Conservation (phyloP, 2,888 invertebrate genomes). For the Polymixis flavicincta region DNA sequence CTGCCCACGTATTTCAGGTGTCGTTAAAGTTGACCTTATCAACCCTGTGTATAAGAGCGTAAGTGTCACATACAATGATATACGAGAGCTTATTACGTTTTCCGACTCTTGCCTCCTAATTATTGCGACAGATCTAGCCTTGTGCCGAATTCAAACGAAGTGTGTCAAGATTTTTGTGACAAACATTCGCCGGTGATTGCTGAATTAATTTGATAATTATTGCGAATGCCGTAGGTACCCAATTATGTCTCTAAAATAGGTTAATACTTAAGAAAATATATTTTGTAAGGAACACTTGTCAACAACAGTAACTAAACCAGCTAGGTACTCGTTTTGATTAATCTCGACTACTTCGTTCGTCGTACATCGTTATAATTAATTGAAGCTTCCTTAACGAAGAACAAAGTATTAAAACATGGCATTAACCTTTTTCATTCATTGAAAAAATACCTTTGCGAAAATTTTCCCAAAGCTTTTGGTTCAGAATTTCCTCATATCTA, state of each 20-base stretch:
- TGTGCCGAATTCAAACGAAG: conserved; percentile 37
- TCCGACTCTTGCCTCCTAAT: conserved; percentile 33
- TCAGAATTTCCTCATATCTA: not conserved
- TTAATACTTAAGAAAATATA: conserved; percentile 1
- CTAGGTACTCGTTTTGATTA: not conserved
- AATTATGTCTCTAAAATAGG: conserved; percentile 18
- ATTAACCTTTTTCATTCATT: not conserved
- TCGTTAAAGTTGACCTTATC: conserved; percentile 48
- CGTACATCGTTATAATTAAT: not conserved
- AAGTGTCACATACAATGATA: conserved; percentile 21
- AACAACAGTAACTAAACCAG: not conserved
- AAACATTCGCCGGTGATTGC: conserved; percentile 14
- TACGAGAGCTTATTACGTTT: conserved; percentile 27
- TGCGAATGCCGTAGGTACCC: not conserved
- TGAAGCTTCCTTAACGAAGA: not conserved
- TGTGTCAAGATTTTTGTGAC: conserved; percentile 34
- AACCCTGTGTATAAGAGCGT: conserved; percentile 9
- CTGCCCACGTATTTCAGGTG: conserved; percentile 19
- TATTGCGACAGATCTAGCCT: conserved; percentile 28
- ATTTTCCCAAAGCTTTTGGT: not conserved
- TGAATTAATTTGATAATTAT: conserved; percentile 45
- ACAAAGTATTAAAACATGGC: not conserved
- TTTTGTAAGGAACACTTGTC: conserved; percentile 8
- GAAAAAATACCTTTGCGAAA: not conserved
- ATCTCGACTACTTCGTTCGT: not conserved